A percentile compares a stretch with the other conserved stretches of the same genome.
phyloP scores from a whole-genome alignment of 2,888 invertebrate species.

The Dasypolia templi region DNA sequence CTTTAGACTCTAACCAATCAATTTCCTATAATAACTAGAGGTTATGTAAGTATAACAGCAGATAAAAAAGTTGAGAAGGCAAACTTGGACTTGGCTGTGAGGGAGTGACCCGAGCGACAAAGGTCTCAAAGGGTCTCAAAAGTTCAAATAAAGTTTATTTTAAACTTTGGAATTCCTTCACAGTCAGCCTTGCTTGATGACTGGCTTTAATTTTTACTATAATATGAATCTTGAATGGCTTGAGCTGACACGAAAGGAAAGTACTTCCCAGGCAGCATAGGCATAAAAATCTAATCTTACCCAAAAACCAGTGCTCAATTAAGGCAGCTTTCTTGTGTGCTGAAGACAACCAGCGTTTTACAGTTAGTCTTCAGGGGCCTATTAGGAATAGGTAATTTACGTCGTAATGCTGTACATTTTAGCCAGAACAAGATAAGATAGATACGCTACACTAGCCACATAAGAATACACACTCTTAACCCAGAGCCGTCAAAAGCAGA shows the following conservation, averaged over 20 bases:
- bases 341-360: background rate
- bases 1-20: conserved; percentile 44
- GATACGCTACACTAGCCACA: no score
- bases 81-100: background rate
- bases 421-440: no score
- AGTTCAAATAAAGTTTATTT: no score
- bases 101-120: no score
- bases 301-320: background rate
- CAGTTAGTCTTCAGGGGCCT: background rate
- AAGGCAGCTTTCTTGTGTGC: no score
- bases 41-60: conserved; percentile 28
- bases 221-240: background rate
- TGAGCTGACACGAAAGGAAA: background rate
- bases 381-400: no score
- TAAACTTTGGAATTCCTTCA: no score
- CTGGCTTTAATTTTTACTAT: background rate
- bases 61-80: conserved; percentile 17
- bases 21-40: conserved; percentile 36
- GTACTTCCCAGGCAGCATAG: background rate
- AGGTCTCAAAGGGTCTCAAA: no score
- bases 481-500: no score
- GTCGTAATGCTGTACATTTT: no score
- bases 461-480: no score
- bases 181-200: no score
- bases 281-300: background rate